A percentile compares a stretch with the other conserved stretches of the same genome.
Conservation (phyloP, 2,797 vertebrate genomes). For the Acrocephalus scirpaceus region DNA sequence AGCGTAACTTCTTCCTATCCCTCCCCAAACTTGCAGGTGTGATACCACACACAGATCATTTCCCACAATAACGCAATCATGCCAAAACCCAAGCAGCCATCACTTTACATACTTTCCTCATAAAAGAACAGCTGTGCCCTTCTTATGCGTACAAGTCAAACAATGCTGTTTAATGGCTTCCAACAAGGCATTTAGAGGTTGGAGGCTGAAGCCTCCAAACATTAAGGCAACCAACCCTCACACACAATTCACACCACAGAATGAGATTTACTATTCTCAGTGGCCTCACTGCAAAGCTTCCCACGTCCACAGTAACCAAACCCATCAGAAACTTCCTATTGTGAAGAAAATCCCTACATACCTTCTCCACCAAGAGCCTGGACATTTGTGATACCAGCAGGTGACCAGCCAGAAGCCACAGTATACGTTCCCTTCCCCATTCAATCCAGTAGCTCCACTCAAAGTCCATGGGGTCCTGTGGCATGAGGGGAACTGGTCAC, state of each 20-base stretch:
- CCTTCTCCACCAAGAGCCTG: slow-evolving; percentile 80
- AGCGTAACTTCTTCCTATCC: not conserved
- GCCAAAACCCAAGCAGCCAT: not conserved
- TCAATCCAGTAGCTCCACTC: slow-evolving; percentile 97
- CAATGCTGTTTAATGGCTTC: not conserved
- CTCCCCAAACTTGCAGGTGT: not conserved
- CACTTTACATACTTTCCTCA: not conserved
- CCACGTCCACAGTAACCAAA: not conserved
- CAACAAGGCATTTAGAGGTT: not conserved
- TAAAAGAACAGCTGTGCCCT: not conserved
- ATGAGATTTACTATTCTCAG: not conserved
- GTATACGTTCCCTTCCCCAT: slow-evolving; percentile 85
- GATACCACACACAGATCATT: not conserved
- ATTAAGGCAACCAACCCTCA: not conserved
- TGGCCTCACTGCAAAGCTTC: not conserved
- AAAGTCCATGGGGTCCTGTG: slow-evolving; percentile 90
- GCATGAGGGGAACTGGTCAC: not conserved
- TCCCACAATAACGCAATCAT: not conserved
- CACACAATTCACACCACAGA: not conserved
- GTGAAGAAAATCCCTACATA: slow-evolving; percentile 49
- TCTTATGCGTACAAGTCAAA: not conserved
- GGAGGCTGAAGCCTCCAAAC: not conserved
- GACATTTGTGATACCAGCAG: slow-evolving; percentile 82
- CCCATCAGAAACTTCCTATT: not conserved
- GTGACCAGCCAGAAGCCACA: slow-evolving; percentile 89